Conservation (phyloP, 2,797 vertebrate species). For the Thripadectes ignobilis region DNA sequence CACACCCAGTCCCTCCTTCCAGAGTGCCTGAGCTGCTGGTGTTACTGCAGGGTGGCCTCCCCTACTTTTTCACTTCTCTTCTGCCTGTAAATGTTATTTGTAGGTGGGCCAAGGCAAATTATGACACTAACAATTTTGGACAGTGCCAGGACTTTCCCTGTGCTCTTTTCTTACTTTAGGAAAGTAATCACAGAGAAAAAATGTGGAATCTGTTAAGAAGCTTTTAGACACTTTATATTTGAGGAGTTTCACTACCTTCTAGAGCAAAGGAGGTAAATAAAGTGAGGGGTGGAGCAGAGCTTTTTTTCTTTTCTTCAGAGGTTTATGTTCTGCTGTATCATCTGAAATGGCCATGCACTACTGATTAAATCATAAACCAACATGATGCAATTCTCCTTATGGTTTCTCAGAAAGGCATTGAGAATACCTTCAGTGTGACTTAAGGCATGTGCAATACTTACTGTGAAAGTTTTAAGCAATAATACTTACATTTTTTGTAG, state of each 20-base stretch:
- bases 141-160: background rate
- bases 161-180: background rate
- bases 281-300: background rate
- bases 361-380: background rate
- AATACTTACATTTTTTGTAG: background rate
- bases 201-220: background rate
- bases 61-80: background rate
- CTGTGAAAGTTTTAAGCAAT: background rate
- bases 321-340: background rate
- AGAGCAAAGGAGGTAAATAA: background rate
- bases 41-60: background rate
- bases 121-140: background rate
- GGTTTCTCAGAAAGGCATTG: background rate
- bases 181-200: background rate
- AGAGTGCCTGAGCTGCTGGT: background rate
- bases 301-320: background rate
- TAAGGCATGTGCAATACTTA: background rate
- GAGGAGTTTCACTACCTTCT: background rate
- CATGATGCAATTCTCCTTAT: background rate
- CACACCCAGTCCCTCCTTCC: background rate
- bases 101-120: background rate
- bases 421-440: background rate
- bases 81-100: background rate
- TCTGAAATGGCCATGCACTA: background rate
- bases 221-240: background rate